Conservation (phyloP, 2,113 vertebrate species). For the Triplophysa tibetana region DNA sequence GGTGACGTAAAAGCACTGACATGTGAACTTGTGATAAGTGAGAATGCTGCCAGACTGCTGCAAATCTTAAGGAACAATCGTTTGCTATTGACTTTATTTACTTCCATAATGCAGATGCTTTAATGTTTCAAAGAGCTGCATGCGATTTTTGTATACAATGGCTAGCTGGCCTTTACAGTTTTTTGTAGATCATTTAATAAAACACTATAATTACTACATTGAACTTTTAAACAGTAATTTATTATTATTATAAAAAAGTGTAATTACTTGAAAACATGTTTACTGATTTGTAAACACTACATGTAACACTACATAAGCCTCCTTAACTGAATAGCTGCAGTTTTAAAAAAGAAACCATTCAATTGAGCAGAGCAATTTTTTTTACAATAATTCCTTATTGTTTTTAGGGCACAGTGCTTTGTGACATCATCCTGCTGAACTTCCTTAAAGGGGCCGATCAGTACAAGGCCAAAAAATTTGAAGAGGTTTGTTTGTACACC, state of each 20-base stretch:
- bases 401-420: conserved; percentile 87
- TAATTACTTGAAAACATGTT: too few relatives aligned
- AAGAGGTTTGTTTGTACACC: conserved; percentile 78
- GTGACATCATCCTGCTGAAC: conserved; percentile 93
- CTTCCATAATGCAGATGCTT: conserved; percentile 5
- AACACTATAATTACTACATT: too few relatives aligned
- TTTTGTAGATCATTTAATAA: too few relatives aligned
- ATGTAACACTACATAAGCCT: too few relatives aligned
- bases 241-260: too few relatives aligned
- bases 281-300: too few relatives aligned
- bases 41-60: not conserved
- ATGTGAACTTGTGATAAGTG: not conserved
- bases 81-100: not conserved
- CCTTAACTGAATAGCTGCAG: not conserved
- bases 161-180: too few relatives aligned
- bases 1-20: too few relatives aligned
- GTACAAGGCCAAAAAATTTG: conserved; percentile 95
- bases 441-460: conserved; percentile 92
- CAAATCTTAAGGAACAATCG: not conserved
- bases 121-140: not conserved
- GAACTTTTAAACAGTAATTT: too few relatives aligned
- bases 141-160: not conserved
- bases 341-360: not conserved
- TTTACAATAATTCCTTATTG: conserved; percentile 1
- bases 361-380: not conserved